Evolutionary conservation across 2,888 invertebrate genomes (phyloP).

Genomic region (Serripes groenlandicus): DNA sequence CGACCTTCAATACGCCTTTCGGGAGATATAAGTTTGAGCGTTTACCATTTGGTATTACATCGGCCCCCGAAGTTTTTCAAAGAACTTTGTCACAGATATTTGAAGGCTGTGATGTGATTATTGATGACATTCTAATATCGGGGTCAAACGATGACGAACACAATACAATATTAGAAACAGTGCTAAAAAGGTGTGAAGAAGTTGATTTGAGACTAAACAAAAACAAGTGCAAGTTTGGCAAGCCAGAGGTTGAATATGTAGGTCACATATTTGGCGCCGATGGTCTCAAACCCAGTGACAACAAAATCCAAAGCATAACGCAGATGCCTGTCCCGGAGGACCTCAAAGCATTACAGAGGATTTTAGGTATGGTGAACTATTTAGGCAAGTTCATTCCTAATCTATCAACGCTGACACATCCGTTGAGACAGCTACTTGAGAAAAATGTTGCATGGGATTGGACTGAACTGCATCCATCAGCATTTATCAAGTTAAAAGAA

Average conservation of each 20-base stretch:
- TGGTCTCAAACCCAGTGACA: constrained; percentile 55
- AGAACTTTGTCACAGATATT: constrained; percentile 46
- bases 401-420: constrained; percentile 50
- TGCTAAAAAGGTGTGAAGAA: constrained; percentile 25
- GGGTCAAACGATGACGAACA: constrained; percentile 23
- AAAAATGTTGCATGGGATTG: constrained; percentile 46
- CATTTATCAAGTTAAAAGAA: neutral
- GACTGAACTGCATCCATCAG: neutral
- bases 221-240: constrained; percentile 27
- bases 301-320: constrained; percentile 55
- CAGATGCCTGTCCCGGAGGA: constrained; percentile 52
- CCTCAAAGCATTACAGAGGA: constrained; percentile 50
- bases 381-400: constrained; percentile 60
- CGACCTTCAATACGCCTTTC: constrained; percentile 51
- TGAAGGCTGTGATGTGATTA: constrained; percentile 37
- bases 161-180: constrained; percentile 20
- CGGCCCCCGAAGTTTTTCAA: constrained; percentile 46
- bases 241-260: constrained; percentile 31
- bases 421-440: constrained; percentile 32
- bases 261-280: constrained; percentile 61
- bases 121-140: constrained; percentile 39
- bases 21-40: constrained; percentile 46
- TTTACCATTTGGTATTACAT: constrained; percentile 65
- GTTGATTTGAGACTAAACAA: constrained; percentile 26
- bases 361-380: constrained; percentile 69